Base-by-base conservation (phyloP, 1,140 invertebrate species). In the Drosophila nigromelanica region DNA sequence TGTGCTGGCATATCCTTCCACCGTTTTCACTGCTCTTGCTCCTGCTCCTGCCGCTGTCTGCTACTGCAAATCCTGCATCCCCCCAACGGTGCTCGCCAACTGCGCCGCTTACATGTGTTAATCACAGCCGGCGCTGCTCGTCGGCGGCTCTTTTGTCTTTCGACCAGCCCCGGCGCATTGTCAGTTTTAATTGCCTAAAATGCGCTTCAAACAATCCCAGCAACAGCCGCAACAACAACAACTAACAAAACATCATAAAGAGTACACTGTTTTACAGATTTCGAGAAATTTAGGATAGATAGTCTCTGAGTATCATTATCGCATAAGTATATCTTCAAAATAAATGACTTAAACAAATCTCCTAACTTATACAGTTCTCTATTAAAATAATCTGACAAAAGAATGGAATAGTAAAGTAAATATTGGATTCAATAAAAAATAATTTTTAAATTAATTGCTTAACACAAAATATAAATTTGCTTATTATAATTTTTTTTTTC, bases 81-180 rank as follows among this genome's bases (percentile, higher is more conserved):
- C 73, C 78, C 82, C 58, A 55, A 43, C 42, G 63, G 27, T 42
- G 62, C 50, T 63, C 51, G 66, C 69, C 78, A 76, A 76, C 83
- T 79, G 82, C 64, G 83, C 40, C 59, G 80, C 78, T 87, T 90
- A 90, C 87, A 90, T 90, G 87, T 90, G 87, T 90, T 90, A 90
- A 90, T 90, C 87, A 90, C 87, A 87, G 87, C 72, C 80, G 72
- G 67, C 76, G 64, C 66, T 67, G 66, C 69, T 69, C 72, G 62
- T 77, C 68, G 59, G 11, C 18, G 73, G 3, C 27, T 68, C 69
- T 69, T 66, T 73, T 76, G 61, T 87, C 76, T 68, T 63, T 72
- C 54, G 62, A 47, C 70, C 66, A 45, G 62, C 24, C 24, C 15
- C 30, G 30, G 18, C 58, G 78, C 73, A 83, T 87, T 89, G 83